These are phyloP conservation scores for Taurulus bubalis DNA, from an alignment of 2,113 vertebrate genomes.

Conservation along the genomic window DNA sequence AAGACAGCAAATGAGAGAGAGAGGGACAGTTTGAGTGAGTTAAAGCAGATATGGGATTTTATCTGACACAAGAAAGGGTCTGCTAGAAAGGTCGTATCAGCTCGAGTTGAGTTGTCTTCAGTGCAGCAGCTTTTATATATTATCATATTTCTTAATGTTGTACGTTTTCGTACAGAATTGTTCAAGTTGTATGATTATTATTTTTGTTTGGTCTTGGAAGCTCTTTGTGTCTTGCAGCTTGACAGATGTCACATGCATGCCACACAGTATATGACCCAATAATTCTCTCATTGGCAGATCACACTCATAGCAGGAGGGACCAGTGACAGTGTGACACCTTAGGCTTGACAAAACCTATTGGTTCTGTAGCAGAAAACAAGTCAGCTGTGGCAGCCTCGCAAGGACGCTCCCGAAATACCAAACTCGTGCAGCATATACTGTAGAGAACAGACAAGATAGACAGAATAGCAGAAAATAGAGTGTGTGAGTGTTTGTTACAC, in stretches of 20 bases:
- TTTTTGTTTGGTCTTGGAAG: background rate
- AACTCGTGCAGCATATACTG: slow-evolving; percentile 11
- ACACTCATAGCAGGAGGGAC: background rate
- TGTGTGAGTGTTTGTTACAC: slow-evolving; percentile 3
- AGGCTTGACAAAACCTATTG: slow-evolving; percentile 4
- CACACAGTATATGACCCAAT: background rate
- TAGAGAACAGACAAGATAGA: slow-evolving; percentile 14
- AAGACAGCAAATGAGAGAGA: slow-evolving; percentile 36
- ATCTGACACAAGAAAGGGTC: slow-evolving; percentile 8
- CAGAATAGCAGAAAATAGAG: background rate
- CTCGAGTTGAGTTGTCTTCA: background rate
- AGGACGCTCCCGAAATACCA: slow-evolving; percentile 17
- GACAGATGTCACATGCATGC: background rate
- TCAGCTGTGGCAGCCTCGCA: slow-evolving; percentile 7
- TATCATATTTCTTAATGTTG: background rate
- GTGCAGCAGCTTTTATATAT: background rate
- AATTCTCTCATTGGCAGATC: background rate
- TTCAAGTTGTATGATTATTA: background rate
- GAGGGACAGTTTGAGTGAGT: slow-evolving; percentile 34
- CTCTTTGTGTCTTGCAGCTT: background rate
- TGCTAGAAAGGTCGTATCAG: background rate
- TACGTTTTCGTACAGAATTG: background rate
- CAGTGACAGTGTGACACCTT: slow-evolving; percentile 9
- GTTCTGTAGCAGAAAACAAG: background rate
- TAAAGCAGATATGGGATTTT: slow-evolving; percentile 31